Percentiles rank a stretch among this genome's conserved stretches.
These are phyloP conservation scores for Strix aluco DNA, from an alignment of 2,113 vertebrate species.

Conservation along the genomic window DNA sequence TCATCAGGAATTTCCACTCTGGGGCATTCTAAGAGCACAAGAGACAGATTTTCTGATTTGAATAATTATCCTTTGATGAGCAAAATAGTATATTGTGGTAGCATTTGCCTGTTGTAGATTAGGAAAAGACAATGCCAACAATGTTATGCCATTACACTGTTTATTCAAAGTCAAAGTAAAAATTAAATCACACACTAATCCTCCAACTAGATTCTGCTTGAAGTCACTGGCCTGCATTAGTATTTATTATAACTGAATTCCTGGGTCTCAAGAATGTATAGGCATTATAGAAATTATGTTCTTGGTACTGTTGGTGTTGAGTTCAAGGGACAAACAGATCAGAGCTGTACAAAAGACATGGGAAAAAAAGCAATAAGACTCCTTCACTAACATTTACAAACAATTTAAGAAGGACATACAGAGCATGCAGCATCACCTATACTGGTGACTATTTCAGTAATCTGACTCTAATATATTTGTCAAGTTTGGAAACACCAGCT, in stretches of 20 bases:
- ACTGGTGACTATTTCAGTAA: neutral
- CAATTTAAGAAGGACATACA: neutral
- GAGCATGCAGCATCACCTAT: neutral
- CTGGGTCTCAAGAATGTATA: neutral
- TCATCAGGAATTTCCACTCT: constrained; percentile 27
- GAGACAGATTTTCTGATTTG: neutral
- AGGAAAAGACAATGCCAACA: neutral
- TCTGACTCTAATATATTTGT: neutral
- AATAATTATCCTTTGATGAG: neutral
- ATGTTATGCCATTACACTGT: neutral
- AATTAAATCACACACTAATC: neutral
- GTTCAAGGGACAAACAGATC: neutral
- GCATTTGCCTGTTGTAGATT: neutral
- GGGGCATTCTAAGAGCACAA: neutral
- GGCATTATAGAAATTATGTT: neutral
- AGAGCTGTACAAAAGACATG: neutral
- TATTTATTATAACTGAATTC: neutral
- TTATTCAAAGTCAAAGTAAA: neutral
- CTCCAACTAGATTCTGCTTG: neutral
- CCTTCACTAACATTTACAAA: neutral
- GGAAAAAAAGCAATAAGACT: rapidly evolving
- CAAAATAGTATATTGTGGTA: neutral
- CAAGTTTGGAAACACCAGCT: neutral
- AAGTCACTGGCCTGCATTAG: neutral
- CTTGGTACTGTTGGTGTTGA: neutral